These are phyloP conservation scores for Ivindomyrus marchei DNA, from an alignment of 2,113 vertebrate species.

Conservation along the genomic window DNA sequence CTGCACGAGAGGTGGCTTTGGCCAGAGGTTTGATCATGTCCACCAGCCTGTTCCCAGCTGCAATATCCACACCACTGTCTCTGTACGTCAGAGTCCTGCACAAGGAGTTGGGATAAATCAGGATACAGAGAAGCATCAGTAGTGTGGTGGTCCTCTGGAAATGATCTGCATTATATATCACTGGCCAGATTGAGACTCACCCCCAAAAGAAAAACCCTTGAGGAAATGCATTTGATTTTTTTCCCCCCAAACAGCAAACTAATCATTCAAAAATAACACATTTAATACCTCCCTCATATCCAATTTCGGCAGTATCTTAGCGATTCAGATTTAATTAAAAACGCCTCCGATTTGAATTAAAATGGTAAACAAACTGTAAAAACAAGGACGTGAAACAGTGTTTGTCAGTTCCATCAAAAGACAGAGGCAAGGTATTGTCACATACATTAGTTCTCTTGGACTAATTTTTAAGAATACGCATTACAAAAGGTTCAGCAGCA, in stretches of 20 bases:
- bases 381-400: neutral
- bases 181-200: neutral
- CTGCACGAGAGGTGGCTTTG: slow-evolving; percentile 80
- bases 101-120: slow-evolving; percentile 10
- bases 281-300: neutral
- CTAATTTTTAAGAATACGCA: neutral
- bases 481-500: neutral
- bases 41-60: slow-evolving; percentile 82
- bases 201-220: neutral
- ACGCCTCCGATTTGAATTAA: neutral
- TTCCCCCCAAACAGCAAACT: neutral
- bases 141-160: neutral
- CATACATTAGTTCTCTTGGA: neutral
- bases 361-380: neutral
- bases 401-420: neutral
- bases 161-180: neutral
- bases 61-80: slow-evolving; percentile 89
- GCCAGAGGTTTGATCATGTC: slow-evolving; percentile 86
- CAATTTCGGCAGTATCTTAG: neutral
- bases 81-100: slow-evolving; percentile 85
- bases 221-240: neutral
- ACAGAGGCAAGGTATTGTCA: neutral
- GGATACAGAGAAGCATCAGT: too few relatives aligned
- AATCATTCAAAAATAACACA: neutral
- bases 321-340: neutral